Percentiles rank a stretch among this genome's conserved stretches.
These are phyloP conservation scores for Unio pictorum DNA, from an alignment of 2,888 invertebrate genomes.

Conservation along the genomic window DNA sequence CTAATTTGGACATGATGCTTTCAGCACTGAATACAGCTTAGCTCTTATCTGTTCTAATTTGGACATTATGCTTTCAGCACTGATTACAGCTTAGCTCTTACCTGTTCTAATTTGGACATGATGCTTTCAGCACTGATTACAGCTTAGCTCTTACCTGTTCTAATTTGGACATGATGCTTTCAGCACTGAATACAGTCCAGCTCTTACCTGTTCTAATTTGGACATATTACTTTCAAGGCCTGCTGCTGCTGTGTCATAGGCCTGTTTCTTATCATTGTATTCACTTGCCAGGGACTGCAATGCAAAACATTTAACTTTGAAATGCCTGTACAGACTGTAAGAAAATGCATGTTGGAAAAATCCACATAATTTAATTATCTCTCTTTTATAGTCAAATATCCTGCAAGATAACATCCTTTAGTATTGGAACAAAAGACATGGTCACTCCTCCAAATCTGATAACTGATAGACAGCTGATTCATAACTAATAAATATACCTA, in stretches of 20 bases:
- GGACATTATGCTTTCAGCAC: too few species aligned
- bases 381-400: too few species aligned
- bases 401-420: too few species aligned
- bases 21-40: conserved; percentile 77
- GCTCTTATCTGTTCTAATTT: conserved; percentile 57
- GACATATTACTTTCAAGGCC: conserved; percentile 75
- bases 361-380: too few species aligned
- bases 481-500: too few species aligned
- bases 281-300: conserved; percentile 78
- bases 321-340: too few species aligned
- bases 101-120: conserved; percentile 75
- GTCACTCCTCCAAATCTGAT: too few species aligned
- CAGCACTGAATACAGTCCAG: neutral
- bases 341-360: too few species aligned
- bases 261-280: conserved; percentile 78
- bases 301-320: too few species aligned
- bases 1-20: conserved; percentile 74
- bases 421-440: too few species aligned
- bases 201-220: conserved; percentile 74
- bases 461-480: too few species aligned
- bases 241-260: conserved; percentile 79
- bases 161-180: too few species aligned
- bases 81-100: conserved; percentile 28
- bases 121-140: conserved; percentile 76
- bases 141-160: conserved; percentile 73